Conservation (phyloP, 2,797 vertebrate genomes). For the Pangasius djambal region DNA sequence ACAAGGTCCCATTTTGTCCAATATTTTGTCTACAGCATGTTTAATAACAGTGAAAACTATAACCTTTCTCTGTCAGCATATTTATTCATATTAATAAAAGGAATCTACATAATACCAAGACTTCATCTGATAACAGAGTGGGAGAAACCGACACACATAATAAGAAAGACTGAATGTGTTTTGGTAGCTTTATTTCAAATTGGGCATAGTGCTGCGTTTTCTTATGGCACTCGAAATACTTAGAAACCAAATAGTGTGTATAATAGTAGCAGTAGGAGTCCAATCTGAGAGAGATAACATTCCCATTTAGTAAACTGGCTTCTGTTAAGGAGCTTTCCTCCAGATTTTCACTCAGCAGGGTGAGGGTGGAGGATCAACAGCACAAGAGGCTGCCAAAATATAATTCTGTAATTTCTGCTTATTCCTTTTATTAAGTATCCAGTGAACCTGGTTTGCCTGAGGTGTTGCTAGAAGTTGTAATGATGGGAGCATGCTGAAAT, state of each 20-base stretch:
- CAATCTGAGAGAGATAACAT: background rate
- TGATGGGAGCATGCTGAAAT: background rate
- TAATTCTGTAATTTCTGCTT: background rate
- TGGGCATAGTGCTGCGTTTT: background rate
- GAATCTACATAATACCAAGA: background rate
- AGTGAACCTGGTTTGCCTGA: background rate
- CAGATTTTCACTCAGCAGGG: background rate
- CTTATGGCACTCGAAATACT: background rate
- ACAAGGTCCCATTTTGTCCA: background rate
- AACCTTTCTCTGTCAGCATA: background rate
- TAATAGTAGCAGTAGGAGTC: background rate
- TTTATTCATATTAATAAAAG: background rate
- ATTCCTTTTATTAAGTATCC: background rate
- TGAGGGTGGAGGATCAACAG: background rate
- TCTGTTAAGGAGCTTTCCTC: background rate
- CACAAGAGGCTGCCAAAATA: background rate
- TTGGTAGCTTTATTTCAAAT: background rate
- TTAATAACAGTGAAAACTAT: background rate
- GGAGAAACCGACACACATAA: too few relatives aligned
- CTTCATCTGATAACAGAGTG: background rate
- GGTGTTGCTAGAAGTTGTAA: background rate
- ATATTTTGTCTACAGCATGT: background rate
- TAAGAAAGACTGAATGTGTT: background rate
- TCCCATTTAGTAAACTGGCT: constrained; percentile 6
- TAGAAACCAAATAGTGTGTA: background rate